Base-by-base conservation (phyloP, 1,140 invertebrate genomes). In the Brachionus calyciflorus region DNA sequence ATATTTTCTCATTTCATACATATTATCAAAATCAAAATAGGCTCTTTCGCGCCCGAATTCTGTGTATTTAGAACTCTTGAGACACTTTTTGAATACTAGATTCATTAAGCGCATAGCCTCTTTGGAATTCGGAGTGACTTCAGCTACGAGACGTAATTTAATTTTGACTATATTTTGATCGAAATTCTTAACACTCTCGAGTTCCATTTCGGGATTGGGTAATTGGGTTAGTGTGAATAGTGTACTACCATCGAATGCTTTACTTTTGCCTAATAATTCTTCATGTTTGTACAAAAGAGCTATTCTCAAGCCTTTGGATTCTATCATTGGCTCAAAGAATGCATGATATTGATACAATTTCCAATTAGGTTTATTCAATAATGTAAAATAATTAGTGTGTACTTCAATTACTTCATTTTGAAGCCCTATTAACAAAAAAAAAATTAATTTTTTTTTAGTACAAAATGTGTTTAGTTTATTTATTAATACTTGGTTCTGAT, bases 291-390 rank as follows among this genome's bases (percentile, higher is more conserved):
- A 37, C 21, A 51, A n/a, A 5, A 73, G 10, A 19, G 19, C 30
- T 6, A 26, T 21, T 73, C 46, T 48, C 3, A 49, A 40, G 3
- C n/a, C 6, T 30, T 53, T 51, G 3, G 69, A 49, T 33, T 73
- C 46, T n/a, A 73, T 55, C 7, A 2, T 3, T 30, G 92, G 92
- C 0, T 83, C 81, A 79, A 93, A 91, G 79, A 91, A 89, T 0
- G 95, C 92, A 78, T 89, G 87, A 81, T 96, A 94, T 78, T 93
- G 91, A 73, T 89, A 90, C 0, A 95, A 83, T 40, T 88, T 85
- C 91, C 91, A 93, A 48, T 91, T 86, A 0, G 90, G 88, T 1
- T 83, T 85, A 0, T 88, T 87, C 1, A 89, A 63, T 0, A 94
- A 78, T 12, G 86, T 85, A 78, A 92, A 93, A 77, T 91, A 93